phyloP scores from a whole-genome alignment of 2,888 invertebrate genomes.

The Heliconius hortense region DNA sequence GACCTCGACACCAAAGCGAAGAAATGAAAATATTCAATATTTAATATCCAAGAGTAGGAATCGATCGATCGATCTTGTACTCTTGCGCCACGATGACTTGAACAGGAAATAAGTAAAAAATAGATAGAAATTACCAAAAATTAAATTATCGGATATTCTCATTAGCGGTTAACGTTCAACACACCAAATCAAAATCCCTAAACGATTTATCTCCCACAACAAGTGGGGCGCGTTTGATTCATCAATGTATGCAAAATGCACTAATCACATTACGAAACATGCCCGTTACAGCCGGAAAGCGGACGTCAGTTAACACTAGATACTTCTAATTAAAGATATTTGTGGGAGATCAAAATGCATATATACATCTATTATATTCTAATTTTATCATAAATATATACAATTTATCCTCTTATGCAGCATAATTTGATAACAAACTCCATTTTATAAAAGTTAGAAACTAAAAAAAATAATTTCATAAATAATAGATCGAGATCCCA shows the following conservation, averaged over 20 bases:
- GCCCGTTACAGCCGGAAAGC: conserved; percentile 36
- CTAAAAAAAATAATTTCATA: no score
- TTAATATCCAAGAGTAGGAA: no score
- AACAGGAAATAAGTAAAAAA: neutral
- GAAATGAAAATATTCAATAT: no score
- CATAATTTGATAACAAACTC: no score
- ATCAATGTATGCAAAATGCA: conserved; percentile 33
- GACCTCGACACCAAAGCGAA: no score
- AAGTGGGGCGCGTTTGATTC: conserved; percentile 30
- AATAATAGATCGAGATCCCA: no score
- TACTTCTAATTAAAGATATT: conserved; percentile 33
- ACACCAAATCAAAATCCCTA: neutral
- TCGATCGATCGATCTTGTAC: no score
- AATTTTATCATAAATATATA: no score
- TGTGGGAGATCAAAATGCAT: neutral
- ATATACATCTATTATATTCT: neutral
- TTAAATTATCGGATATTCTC: conserved; percentile 7
- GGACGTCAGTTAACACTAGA: conserved; percentile 31
- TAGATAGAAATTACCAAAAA: neutral
- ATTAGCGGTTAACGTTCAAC: conserved; percentile 1
- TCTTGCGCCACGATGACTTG: no score
- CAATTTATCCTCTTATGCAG: no score
- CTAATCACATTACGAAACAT: conserved; percentile 33
- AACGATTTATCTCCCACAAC: conserved; percentile 18
- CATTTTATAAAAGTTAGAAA: no score